A percentile compares a stretch with the other conserved stretches of the same genome.
phyloP scores from a whole-genome alignment of 2,888 invertebrate species.

The Diogma glabrata region DNA sequence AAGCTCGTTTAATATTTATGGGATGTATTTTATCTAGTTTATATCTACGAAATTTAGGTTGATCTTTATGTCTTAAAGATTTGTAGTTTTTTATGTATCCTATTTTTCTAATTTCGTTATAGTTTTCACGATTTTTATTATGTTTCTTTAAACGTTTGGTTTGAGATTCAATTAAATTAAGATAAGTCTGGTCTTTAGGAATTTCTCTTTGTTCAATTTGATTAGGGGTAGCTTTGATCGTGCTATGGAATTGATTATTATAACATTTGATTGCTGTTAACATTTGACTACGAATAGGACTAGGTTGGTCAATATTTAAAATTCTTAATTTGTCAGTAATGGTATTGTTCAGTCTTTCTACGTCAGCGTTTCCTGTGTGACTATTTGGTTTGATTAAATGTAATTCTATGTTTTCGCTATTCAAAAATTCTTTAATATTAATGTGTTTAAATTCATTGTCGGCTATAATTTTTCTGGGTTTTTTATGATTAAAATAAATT shows the following conservation, averaged over 20 bases:
- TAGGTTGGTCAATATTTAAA: not conserved
- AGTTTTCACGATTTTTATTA: not conserved
- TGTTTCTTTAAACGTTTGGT: not conserved
- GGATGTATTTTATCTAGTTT: not conserved
- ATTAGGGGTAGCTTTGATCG: not conserved
- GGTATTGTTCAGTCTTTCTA: constrained; percentile 8
- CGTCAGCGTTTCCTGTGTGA: not conserved
- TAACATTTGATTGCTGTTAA: too few species aligned
- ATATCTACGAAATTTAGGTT: not conserved
- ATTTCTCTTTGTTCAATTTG: too few species aligned
- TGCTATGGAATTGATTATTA: not conserved
- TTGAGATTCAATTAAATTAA: not conserved
- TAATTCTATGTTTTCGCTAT: not conserved
- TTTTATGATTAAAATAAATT: constrained; percentile 1
- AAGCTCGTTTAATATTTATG: not conserved
- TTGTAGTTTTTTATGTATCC: not conserved
- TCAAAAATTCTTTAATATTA: not conserved
- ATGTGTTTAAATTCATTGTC: constrained; percentile 5
- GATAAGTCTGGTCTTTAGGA: not conserved
- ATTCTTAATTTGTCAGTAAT: constrained; percentile 6
- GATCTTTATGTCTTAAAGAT: not conserved
- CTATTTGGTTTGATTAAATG: not conserved
- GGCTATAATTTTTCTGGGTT: constrained; percentile 8
- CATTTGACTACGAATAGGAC: not conserved
- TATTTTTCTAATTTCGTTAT: not conserved